Percentiles rank a stretch among this genome's conserved stretches.
These are phyloP conservation scores for Troides aeacus DNA, from an alignment of 2,888 invertebrate genomes.

Conservation along the genomic window DNA sequence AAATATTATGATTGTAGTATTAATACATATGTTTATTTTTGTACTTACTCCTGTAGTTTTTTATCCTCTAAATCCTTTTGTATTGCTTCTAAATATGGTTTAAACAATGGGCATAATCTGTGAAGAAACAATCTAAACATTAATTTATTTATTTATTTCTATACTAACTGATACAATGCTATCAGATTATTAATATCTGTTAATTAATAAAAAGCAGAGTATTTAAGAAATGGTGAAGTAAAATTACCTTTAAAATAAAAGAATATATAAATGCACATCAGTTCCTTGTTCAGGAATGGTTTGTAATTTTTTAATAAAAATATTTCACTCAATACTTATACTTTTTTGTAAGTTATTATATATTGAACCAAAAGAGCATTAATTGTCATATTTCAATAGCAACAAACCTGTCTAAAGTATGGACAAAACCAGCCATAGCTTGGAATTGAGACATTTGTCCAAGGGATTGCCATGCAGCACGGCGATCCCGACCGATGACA, in stretches of 20 bases:
- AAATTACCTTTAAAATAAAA: neutral
- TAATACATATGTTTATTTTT: neutral
- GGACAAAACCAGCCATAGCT: slow-evolving; percentile 95
- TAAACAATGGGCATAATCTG: slow-evolving; percentile 92
- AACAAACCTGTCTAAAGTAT: slow-evolving; percentile 85
- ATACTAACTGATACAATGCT: neutral
- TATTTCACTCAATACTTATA: no score
- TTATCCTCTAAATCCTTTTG: slow-evolving; percentile 92
- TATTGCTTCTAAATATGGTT: slow-evolving; percentile 94
- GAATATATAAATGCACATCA: neutral
- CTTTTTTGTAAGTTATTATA: neutral
- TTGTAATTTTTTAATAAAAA: no score
- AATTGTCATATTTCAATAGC: neutral
- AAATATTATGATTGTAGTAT: neutral
- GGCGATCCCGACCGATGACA: slow-evolving; percentile 95
- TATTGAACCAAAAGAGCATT: neutral
- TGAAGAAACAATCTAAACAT: slow-evolving; percentile 35
- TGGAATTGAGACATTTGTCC: slow-evolving; percentile 91
- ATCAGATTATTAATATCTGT: neutral
- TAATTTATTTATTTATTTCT: neutral
- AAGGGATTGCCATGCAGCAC: slow-evolving; percentile 95
- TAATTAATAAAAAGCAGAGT: neutral
- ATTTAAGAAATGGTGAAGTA: neutral
- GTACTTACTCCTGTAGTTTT: slow-evolving; percentile 71
- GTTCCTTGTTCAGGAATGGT: no score